Evolutionary conservation across 2,888 invertebrate species (phyloP).

Genomic region (Agrenia bidenticulata): DNA sequence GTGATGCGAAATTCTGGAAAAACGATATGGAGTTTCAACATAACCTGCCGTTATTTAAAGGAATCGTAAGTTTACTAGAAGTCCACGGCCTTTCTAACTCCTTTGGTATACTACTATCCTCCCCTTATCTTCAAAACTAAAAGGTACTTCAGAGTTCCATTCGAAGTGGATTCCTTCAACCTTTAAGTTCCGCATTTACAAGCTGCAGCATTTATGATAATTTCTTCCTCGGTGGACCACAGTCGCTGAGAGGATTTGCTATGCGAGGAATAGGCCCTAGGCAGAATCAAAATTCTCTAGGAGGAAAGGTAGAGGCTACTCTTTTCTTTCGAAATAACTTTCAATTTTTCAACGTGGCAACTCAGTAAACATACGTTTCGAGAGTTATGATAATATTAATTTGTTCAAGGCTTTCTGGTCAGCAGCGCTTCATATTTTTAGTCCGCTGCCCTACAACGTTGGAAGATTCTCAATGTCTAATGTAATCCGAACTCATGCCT

Average conservation of each 20-base stretch:
- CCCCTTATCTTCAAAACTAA: too few relatives aligned
- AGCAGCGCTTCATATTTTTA: conserved; percentile 80
- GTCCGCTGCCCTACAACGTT: conserved; percentile 84
- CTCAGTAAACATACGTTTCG: background rate
- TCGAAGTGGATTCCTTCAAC: too few relatives aligned
- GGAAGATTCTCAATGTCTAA: conserved; percentile 77
- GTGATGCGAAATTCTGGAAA: conserved; percentile 86
- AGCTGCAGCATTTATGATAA: conserved; percentile 70
- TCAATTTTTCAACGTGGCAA: conserved; percentile 56
- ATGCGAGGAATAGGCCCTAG: conserved; percentile 85
- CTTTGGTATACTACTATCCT: too few relatives aligned
- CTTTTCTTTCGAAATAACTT: background rate
- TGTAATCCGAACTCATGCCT: conserved; percentile 83
- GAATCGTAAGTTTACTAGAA: too few relatives aligned
- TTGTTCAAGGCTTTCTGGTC: conserved; percentile 79
- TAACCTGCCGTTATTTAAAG: conserved; percentile 68
- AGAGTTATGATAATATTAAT: too few relatives aligned
- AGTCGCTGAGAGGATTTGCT: conserved; percentile 85
- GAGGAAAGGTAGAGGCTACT: conserved; percentile 61
- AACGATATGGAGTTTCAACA: conserved; percentile 74
- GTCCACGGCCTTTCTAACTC: too few relatives aligned
- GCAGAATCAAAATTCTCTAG: conserved; percentile 71
- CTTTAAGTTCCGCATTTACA: too few relatives aligned
- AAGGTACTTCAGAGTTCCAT: too few relatives aligned
- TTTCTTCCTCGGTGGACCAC: conserved; percentile 86